phyloP scores from a whole-genome alignment of 2,888 invertebrate species.

The Noctua janthina region DNA sequence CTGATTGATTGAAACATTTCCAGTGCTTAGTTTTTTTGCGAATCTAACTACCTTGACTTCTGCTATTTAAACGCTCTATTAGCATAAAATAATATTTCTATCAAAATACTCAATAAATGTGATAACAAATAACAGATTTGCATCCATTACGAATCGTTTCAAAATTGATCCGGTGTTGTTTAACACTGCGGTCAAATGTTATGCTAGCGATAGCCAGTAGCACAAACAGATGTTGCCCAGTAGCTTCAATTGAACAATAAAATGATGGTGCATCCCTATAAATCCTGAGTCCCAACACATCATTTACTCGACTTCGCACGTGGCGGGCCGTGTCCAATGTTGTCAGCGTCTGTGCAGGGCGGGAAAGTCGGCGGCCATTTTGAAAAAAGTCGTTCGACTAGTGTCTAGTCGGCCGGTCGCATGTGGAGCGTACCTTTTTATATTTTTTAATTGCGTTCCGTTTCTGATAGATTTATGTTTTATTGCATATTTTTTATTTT shows the following conservation, averaged over 20 bases:
- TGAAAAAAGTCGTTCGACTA: constrained; percentile 82
- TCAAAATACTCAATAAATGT: constrained; percentile 45
- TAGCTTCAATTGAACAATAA: constrained; percentile 64
- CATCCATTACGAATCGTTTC: constrained; percentile 47
- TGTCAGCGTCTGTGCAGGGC: constrained; percentile 78
- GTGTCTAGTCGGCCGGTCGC: constrained; percentile 70
- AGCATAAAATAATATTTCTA: constrained; percentile 53
- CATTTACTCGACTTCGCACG: constrained; percentile 79
- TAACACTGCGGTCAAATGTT: constrained; percentile 23
- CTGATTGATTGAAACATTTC: constrained; percentile 45
- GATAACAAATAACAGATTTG: constrained; percentile 56
- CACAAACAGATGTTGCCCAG: constrained; percentile 47
- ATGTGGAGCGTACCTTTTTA: constrained; percentile 64
- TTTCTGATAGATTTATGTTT: constrained; percentile 66
- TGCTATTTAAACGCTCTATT: constrained; percentile 35
- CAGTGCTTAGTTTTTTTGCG: constrained; percentile 20
- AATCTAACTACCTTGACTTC: constrained; percentile 29
- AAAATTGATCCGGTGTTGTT: constrained; percentile 5
- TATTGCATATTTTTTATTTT: constrained; percentile 60
- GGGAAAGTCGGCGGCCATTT: constrained; percentile 82
- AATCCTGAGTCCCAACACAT: constrained; percentile 69
- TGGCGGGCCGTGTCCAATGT: constrained; percentile 77
- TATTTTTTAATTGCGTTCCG: constrained; percentile 69
- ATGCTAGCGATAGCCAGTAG: background rate
- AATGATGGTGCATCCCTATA: constrained; percentile 70